Percentiles rank a stretch among this genome's conserved stretches.
Evolutionary conservation across 1,140 invertebrate genomes (phyloP).

Genomic region (Euura lappo): DNA sequence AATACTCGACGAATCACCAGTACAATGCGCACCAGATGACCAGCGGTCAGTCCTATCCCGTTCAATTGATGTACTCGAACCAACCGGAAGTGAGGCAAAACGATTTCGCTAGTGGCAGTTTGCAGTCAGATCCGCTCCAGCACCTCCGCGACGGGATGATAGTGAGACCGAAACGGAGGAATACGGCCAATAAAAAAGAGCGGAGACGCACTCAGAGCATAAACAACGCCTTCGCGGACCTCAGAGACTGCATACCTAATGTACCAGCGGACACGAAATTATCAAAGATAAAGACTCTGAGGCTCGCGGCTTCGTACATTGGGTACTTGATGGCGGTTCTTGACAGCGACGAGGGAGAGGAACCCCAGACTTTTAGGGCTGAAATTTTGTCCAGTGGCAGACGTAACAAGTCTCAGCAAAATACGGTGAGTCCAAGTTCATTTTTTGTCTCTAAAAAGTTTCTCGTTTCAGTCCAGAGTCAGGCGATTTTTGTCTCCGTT

Average conservation of each 20-base stretch:
- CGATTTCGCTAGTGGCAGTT: not conserved
- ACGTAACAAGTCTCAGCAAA: conserved; percentile 47
- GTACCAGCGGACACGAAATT: conserved; percentile 95
- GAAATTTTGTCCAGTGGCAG: conserved; percentile 68
- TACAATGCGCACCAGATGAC: not conserved
- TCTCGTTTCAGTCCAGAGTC: not conserved
- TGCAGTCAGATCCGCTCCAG: not conserved
- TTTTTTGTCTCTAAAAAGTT: not conserved
- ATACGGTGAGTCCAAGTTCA: conserved; percentile 36
- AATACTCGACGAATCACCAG: conserved; percentile 17
- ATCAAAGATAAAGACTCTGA: conserved; percentile 91
- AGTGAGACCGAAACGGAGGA: conserved; percentile 67
- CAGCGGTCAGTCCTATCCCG: conserved; percentile 27
- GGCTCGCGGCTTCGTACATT: conserved; percentile 91
- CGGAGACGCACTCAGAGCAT: conserved; percentile 90
- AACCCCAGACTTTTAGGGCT: conserved; percentile 75
- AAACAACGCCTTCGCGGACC: conserved; percentile 91
- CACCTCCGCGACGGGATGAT: conserved; percentile 14
- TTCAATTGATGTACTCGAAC: not conserved
- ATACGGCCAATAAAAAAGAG: conserved; percentile 94
- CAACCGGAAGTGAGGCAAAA: not conserved
- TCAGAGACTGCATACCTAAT: conserved; percentile 94
- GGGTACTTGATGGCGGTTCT: conserved; percentile 84
- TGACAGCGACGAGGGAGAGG: conserved; percentile 74
- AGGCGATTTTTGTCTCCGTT: not conserved